Base-by-base conservation (phyloP, 2,797 vertebrate species). In the Ptychobarbus kaznakovi region DNA sequence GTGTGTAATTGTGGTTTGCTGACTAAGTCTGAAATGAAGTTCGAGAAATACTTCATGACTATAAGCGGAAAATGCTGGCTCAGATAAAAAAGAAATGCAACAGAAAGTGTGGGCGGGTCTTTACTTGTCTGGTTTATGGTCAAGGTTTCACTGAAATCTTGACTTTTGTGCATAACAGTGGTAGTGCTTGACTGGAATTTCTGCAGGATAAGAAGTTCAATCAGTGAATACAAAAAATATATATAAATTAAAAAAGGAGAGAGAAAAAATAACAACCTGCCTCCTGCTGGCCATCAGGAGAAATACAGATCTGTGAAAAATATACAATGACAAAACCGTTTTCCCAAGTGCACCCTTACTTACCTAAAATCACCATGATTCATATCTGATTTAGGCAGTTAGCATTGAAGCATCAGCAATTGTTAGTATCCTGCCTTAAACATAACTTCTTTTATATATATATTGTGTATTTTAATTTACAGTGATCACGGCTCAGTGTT, bases 1-100 rank as follows among this genome's bases (percentile, higher is more conserved):
- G 68, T 35, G 74, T 90, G 83, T 87, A 87, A 86, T 88, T 90
- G 89, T 89, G 88, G 89, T 87, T 89, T 89, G 87, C 88, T 89
- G 88, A 89, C 86, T 89, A 76, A 63, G 80, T 42, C 80, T 66
- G 4, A 58, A 51, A 68, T 76, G 51, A 70, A 81, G 72, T 81
- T 78, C 35, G 77, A 81, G 83, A 85, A 85, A 88, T 86, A 61
- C 51, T 70, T 86, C 66, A 61, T 66, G 75, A 69, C 69, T 22
- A 11, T 74, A 69, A 53, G 51, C 56, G 82, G 77, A 85, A 83
- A 83, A 80, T 83, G 78, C 86, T 88, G 44, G 35, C 78, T 88
- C 73, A 69, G 82, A 73, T 69, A 80, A 82, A 88, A 86, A 73
- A 85, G 66, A 81, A 86, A 83, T 2, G 0, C 78, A 83, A 74